Base-by-base conservation (phyloP, 2,888 invertebrate species). In the Drosophila pseudotakahashii region DNA sequence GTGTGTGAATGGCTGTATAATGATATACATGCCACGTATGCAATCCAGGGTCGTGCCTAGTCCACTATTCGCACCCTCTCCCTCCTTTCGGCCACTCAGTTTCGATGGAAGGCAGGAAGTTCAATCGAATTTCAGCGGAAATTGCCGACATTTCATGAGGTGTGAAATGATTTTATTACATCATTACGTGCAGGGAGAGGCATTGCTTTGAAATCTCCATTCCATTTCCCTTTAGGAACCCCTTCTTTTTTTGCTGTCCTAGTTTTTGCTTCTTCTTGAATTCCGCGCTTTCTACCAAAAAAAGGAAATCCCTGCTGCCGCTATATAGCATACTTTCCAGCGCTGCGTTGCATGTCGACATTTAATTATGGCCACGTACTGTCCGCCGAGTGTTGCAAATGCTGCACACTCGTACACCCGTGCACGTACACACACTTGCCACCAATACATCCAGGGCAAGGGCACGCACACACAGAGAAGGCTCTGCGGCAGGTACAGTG, bases 111-210 rank as follows among this genome's bases (percentile, higher is more conserved):
- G 48, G 62, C 62, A 64, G 86, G 89, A 88, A 87, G 87, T 82
- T 82, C 80, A 78, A 86, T 80, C 78, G 78, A 89, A 86, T 88
- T 89, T 89, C 77, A 78, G 79, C 85, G 90, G 89, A 89, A 89
- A 89, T 90, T 89, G 88, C 88, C 89, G 88, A 79, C 89, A 89
- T 89, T 90, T 89, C 89, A 90, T 89, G 89, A 90, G 89, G 90
- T 90, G 90, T 89, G 90, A 89, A 89, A 89, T 89, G 88, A 90
- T 90, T 90, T 89, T 89, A 90, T 89, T 89, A 90, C 89, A 88
- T 88, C 87, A 90, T 89, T 88, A 90, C 85, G 86, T 88, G 82
- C 79, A 77, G 67, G 61, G 79, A 79, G 77, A 64, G 76, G 14
- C 44, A 45, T 30, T 14, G 39, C 39, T 32, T 30, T 19, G 32